Evolutionary conservation across 2,888 invertebrate genomes (phyloP), one percentile per base, ranked within the genome.

Genomic region (Polietes domitor): DNA sequence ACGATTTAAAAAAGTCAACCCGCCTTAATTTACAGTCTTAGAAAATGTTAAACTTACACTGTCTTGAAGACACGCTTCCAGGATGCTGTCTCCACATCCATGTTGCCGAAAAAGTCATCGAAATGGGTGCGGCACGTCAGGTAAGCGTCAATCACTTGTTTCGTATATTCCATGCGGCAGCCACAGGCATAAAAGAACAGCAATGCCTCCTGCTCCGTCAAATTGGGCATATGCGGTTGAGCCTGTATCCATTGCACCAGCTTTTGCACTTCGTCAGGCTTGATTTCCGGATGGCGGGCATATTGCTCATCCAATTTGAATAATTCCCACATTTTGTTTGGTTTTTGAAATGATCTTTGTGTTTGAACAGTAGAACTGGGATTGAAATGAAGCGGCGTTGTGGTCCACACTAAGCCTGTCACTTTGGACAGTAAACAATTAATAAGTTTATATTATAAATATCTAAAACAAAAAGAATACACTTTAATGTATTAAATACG

Each of bases 171-270:
- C 73, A 95, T 92, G 86, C 95, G 95, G 86, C 94, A 94, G 77
- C 94, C 93, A 90, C 96, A 96, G 88, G 95, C 95, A 90, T 96
- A 95, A 86, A 95, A 94, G 80, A 95, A 95, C 43, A 95, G 90
- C 70, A 95, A 94, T 10, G 95, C 92, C 83, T 95, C 95, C 72
- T 93, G 87, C 82, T 95, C 95, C 89, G 93, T 93, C 1, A 95
- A 92, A 89, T 0, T 95, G 94, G 81, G 96, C 77, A 96, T 90
- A 89, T 96, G 95, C 0, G 95, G 94, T 89, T 96, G 96, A 15
- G 94, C 94, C 7, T 93, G 89, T 41, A 94, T 91, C 96, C 96
- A 96, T 32, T 94, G 93, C 53, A 93, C 88, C 15, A 96, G 89
- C 82, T 93, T 93, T 70, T 92, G 89, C 43, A 96, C 93, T 88